These are phyloP conservation scores for Balearica regulorum DNA, from an alignment of 2,797 vertebrate species.

Conservation along the genomic window DNA sequence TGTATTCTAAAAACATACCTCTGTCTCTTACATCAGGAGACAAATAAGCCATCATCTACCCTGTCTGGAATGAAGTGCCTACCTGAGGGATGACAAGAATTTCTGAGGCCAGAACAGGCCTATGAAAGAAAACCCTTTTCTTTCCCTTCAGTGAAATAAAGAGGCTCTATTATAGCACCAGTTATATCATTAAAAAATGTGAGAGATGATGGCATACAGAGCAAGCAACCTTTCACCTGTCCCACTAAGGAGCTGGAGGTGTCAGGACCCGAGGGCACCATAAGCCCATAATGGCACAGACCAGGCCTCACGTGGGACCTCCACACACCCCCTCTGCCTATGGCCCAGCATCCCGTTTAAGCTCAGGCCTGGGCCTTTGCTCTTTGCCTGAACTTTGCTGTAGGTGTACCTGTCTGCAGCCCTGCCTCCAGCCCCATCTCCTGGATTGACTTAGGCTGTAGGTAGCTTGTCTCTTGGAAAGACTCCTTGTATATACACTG, in stretches of 20 bases:
- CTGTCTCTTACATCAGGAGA: background rate
- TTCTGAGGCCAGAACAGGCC: background rate
- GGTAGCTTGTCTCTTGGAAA: background rate
- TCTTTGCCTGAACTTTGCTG: background rate
- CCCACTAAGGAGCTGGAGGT: background rate
- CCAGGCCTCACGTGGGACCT: background rate
- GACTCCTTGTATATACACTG: rapidly evolving
- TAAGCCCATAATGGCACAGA: background rate
- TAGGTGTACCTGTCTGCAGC: background rate
- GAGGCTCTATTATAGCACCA: background rate
- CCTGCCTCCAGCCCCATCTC: background rate
- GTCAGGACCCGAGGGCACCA: background rate
- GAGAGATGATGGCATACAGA: background rate
- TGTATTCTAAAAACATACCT: background rate
- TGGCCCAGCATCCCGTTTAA: background rate
- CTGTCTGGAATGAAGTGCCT: background rate
- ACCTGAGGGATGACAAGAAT: background rate
- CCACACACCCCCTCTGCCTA: background rate
- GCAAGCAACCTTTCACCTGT: background rate
- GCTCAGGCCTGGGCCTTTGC: background rate
- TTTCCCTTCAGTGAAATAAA: background rate
- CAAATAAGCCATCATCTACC: background rate
- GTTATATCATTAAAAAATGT: background rate
- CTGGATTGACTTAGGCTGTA: background rate
- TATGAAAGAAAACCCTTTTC: background rate